phyloP scores from a whole-genome alignment of 2,888 invertebrate species.

The Mantis religiosa region DNA sequence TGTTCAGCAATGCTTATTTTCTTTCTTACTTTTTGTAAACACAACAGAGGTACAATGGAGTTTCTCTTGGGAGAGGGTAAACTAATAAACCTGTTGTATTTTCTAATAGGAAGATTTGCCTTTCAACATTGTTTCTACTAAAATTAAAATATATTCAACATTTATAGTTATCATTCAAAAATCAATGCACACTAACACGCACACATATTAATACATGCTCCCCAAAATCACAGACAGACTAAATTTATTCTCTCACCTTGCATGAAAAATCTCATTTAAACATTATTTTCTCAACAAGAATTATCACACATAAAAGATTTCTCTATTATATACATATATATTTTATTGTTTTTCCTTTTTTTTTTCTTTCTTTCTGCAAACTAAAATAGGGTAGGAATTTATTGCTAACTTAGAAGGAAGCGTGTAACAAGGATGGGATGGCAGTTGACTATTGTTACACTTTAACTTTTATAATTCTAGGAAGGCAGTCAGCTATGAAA shows the following conservation, averaged over 20 bases:
- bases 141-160: background rate
- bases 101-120: background rate
- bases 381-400: background rate
- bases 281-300: background rate
- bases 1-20: background rate
- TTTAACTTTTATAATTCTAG: background rate
- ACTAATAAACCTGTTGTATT: background rate
- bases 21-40: background rate
- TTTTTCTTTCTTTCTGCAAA: background rate
- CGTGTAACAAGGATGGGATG: background rate
- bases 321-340: background rate
- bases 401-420: background rate
- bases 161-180: background rate
- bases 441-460: background rate
- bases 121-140: background rate
- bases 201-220: background rate
- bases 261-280: background rate
- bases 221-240: background rate
- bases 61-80: background rate
- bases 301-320: background rate
- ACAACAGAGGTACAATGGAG: background rate
- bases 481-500: background rate
- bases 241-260: background rate
- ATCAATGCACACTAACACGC: background rate
- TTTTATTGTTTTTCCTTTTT: background rate